phyloP scores from a whole-genome alignment of 2,888 invertebrate genomes.

The Dynastes maya region DNA sequence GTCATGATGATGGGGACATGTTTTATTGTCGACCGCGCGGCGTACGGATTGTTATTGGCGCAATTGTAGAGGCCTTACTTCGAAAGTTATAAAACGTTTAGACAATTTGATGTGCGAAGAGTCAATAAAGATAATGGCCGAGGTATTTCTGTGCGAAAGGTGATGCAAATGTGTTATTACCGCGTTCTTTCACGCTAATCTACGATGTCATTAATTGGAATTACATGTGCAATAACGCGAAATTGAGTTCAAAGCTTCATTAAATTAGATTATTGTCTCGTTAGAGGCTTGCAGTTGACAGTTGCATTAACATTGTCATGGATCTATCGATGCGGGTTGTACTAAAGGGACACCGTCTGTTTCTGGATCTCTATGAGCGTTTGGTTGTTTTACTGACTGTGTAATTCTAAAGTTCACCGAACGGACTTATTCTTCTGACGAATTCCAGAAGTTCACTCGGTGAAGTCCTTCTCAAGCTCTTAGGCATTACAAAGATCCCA shows the following conservation, averaged over 20 bases:
- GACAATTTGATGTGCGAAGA: constrained; percentile 40
- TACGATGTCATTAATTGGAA: constrained; percentile 31
- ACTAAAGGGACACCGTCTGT: neutral
- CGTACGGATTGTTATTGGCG: constrained; percentile 42
- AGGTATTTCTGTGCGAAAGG: constrained; percentile 32
- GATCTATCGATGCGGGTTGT: neutral
- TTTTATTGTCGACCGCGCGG: constrained; percentile 19
- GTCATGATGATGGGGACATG: constrained; percentile 1
- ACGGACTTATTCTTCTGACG: too few relatives aligned
- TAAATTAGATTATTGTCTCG: constrained; percentile 45
- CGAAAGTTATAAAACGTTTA: constrained; percentile 37
- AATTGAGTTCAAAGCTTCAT: constrained; percentile 9
- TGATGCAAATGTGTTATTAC: constrained; percentile 41
- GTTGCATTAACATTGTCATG: constrained; percentile 29
- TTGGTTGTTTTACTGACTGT: too few relatives aligned
- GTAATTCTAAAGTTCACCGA: too few relatives aligned
- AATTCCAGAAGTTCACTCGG: too few relatives aligned
- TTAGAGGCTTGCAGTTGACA: constrained; percentile 17
- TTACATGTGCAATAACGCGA: constrained; percentile 28
- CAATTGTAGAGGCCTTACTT: constrained; percentile 39
- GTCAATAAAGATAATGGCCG: constrained; percentile 30
- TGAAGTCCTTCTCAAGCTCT: too few relatives aligned
- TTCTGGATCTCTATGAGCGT: too few relatives aligned
- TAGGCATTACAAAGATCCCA: too few relatives aligned
- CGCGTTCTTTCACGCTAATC: constrained; percentile 12